Base-by-base conservation (phyloP, 2,888 invertebrate genomes). In the Mylabris sibirica region DNA sequence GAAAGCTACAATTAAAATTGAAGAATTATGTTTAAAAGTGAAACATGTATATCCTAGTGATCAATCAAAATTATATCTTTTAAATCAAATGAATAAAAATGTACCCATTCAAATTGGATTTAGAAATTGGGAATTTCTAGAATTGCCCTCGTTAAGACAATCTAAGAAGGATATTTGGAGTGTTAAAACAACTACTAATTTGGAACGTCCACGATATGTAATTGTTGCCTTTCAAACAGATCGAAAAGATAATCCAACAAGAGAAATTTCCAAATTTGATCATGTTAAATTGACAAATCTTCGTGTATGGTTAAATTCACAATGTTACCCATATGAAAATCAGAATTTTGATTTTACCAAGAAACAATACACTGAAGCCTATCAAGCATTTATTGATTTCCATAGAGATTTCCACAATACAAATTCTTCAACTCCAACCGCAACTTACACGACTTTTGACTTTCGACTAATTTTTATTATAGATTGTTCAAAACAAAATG, bases 401-500 rank as follows among this genome's bases (percentile, higher is more conserved):
- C 14, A 41, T 41, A 2, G 3, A 3, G 14, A 41, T 14, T 41
- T 41, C 11, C 38, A 41, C 2, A 41, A 41, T 12, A 41, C 1
- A 35, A 35, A 41, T 14, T 4, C 2, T 1, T 14, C 38, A 12
- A 11, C 38, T 11, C 14, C 38, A 41, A 14, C 38, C 3, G 1
- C 14, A 2, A 14, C 38, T 12, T 72, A 59, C 35, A 20, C 12
- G 1, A 24, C 59, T 9, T 72, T 71, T 44, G 66, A 69, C 59
- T 38, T 59, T 26, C 17, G 59, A 6, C 12, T 63, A 34, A 12
- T 71, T 20, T 72, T 71, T 41, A 68, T 72, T 22, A 74, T 74
- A 24, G 71, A 78, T 66, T 75, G 73, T 66, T 70, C 75, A 20
- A 70, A 72, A 70, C 73, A 72, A 60, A 72, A 73, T 30, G 76